phyloP scores from a whole-genome alignment of 2,888 invertebrate genomes.

The Heteromyza rotundicornis region DNA sequence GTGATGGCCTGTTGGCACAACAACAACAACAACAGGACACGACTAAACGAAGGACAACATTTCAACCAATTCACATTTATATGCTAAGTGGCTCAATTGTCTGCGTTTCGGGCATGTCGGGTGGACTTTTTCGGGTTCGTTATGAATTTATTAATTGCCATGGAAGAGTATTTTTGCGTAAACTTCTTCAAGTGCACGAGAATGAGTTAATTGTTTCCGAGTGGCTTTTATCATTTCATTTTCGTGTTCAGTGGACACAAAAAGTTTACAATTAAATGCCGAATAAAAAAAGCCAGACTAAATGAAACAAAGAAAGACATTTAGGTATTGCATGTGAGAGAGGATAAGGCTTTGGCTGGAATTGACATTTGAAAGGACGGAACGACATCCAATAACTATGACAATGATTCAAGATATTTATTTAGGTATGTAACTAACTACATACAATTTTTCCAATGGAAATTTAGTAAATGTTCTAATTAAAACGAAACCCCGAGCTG shows the following conservation, averaged over 20 bases:
- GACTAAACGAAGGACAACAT: neutral
- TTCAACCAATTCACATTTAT: slow-evolving; percentile 3
- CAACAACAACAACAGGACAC: neutral
- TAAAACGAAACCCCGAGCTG: too few relatives aligned
- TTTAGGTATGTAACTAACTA: too few relatives aligned
- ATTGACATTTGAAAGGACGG: neutral
- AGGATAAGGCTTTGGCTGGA: neutral
- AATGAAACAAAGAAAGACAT: too few relatives aligned
- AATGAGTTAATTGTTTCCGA: neutral
- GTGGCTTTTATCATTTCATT: neutral
- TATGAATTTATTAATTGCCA: slow-evolving; percentile 37
- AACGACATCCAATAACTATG: too few relatives aligned
- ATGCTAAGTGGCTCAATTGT: slow-evolving; percentile 18
- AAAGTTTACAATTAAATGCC: neutral
- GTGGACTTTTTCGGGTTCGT: neutral
- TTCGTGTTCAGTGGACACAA: neutral
- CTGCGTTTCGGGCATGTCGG: slow-evolving; percentile 6
- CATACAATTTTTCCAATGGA: too few relatives aligned
- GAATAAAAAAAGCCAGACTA: too few relatives aligned
- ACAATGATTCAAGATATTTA: too few relatives aligned
- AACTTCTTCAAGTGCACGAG: neutral
- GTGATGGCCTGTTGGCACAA: too few relatives aligned
- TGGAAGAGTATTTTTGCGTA: neutral
- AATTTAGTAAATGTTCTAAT: too few relatives aligned
- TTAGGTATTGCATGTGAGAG: too few relatives aligned